Evolutionary conservation across 2,888 invertebrate species (phyloP).

Genomic region (Pseudanteris insignis): DNA sequence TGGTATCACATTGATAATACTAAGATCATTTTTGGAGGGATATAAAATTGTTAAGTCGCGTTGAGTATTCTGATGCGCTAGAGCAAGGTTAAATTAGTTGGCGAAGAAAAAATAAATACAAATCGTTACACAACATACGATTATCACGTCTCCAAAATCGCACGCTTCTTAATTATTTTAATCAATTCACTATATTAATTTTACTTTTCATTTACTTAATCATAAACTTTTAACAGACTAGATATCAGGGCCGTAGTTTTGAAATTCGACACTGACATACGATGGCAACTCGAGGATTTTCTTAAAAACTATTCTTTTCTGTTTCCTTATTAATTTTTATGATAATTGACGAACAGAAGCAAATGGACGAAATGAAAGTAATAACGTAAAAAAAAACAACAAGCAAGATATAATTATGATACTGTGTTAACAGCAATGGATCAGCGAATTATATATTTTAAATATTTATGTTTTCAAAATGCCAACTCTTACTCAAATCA

Average conservation of each 20-base stretch:
- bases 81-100: background rate
- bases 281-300: conserved; percentile 14
- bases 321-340: too few relatives aligned
- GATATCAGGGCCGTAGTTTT: conserved; percentile 11
- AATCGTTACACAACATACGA: conserved; percentile 3
- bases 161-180: background rate
- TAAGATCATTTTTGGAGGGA: conserved; percentile 7
- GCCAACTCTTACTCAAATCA: too few relatives aligned
- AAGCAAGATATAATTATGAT: too few relatives aligned
- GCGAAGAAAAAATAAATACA: conserved; percentile 10
- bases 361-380: too few relatives aligned
- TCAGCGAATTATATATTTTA: too few relatives aligned
- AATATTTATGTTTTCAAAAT: too few relatives aligned
- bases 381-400: too few relatives aligned
- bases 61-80: conserved; percentile 7
- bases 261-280: conserved; percentile 16
- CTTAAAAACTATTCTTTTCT: conserved; percentile 2
- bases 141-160: conserved; percentile 8
- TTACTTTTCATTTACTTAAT: background rate
- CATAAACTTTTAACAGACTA: conserved; percentile 8
- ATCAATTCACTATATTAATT: too few relatives aligned
- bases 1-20: conserved; percentile 25
- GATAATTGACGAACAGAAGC: too few relatives aligned
- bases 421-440: too few relatives aligned
- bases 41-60: conserved; percentile 1